These are phyloP conservation scores for Carassius carassius DNA, from an alignment of 2,113 vertebrate species.

Conservation along the genomic window DNA sequence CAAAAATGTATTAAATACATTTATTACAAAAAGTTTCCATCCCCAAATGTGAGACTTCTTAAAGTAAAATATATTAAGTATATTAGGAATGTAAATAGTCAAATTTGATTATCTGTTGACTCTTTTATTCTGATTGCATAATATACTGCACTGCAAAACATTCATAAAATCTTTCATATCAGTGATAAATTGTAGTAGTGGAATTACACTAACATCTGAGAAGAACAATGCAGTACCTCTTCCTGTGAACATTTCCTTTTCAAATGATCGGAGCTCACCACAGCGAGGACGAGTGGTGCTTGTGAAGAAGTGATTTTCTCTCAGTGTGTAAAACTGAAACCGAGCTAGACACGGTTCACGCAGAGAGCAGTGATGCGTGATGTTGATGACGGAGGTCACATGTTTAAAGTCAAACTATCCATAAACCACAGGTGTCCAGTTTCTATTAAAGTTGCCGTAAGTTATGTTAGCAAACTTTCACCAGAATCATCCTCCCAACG, in stretches of 20 bases:
- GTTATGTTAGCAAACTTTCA: not conserved
- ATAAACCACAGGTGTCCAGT: not conserved
- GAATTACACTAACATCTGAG: not conserved
- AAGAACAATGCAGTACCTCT: not conserved
- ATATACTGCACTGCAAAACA: not conserved
- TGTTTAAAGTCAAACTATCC: not conserved
- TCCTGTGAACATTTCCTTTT: not conserved
- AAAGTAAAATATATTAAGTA: not conserved
- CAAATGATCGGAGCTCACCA: not conserved
- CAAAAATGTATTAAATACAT: too few relatives aligned
- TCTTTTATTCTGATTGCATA: too few relatives aligned
- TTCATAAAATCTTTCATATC: not conserved
- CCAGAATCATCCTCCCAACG: too few relatives aligned
- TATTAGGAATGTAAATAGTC: not conserved
- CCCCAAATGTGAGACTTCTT: too few relatives aligned
- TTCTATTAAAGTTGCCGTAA: not conserved
- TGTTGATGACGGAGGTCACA: not conserved
- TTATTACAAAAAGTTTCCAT: too few relatives aligned
- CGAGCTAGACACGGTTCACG: not conserved
- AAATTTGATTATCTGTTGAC: not conserved
- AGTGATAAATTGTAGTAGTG: not conserved
- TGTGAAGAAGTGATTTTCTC: not conserved
- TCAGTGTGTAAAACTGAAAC: constrained; percentile 12
- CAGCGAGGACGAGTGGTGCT: not conserved
- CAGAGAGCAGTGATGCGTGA: not conserved